Percentiles rank a stretch among this genome's conserved stretches.
Conservation (phyloP, 2,888 invertebrate species). For the Caenorhabditis japonica region DNA sequence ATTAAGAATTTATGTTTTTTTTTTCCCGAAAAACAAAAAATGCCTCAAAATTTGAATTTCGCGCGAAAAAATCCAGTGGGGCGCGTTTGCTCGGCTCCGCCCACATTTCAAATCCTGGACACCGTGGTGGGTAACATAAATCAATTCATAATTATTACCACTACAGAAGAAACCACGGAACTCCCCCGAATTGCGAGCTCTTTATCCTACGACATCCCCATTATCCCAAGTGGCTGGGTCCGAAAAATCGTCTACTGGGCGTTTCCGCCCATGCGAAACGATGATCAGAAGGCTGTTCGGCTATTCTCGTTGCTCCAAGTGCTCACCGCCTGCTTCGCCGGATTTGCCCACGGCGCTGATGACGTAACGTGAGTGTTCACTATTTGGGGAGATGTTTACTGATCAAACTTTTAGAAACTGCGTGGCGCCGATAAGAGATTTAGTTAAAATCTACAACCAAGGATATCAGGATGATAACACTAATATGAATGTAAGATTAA, state of each 20-base stretch:
- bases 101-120: neutral
- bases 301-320: conserved; percentile 96
- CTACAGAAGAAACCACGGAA: conserved; percentile 1
- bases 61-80: too few relatives aligned
- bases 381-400: neutral
- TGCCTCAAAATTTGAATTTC: too few relatives aligned
- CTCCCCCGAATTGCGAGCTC: conserved; percentile 43
- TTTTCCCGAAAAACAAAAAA: too few relatives aligned
- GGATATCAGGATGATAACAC: conserved; percentile 37
- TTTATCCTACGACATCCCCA: conserved; percentile 28
- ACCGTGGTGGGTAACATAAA: too few relatives aligned
- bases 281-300: conserved; percentile 66
- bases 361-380: conserved; percentile 86
- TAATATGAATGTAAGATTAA: conserved; percentile 23
- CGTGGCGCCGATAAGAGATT: conserved; percentile 36
- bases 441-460: conserved; percentile 44
- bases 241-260: conserved; percentile 38
- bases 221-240: conserved; percentile 21
- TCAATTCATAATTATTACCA: neutral
- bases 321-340: conserved; percentile 95
- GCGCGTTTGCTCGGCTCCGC: too few relatives aligned
- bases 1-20: too few relatives aligned
- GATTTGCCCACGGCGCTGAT: conserved; percentile 98
- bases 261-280: conserved; percentile 46
- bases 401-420: conserved; percentile 22